A percentile compares a stretch with the other conserved stretches of the same genome.
Conservation (phyloP, 2,113 vertebrate species). For the Toxotes chatareus region DNA sequence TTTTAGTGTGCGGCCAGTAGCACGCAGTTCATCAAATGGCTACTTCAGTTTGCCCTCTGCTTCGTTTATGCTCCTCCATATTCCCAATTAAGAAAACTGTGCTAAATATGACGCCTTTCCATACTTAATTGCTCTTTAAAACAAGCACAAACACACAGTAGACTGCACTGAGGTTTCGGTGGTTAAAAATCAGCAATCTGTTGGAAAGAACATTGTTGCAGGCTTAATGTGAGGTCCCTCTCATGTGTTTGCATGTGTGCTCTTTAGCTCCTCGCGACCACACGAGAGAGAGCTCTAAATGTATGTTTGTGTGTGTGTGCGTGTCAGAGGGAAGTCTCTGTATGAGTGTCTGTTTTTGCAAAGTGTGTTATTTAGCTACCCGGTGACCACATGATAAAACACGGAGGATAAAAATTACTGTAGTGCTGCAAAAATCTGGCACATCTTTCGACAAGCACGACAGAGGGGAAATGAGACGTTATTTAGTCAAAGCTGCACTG, state of each 20-base stretch:
- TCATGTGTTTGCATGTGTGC: slow-evolving; percentile 62
- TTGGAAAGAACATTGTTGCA: slow-evolving; percentile 57
- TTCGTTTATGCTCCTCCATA: slow-evolving; percentile 42
- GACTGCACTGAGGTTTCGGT: slow-evolving; percentile 58
- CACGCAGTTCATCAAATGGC: slow-evolving; percentile 29
- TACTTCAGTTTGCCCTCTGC: slow-evolving; percentile 25
- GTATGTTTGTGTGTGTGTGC: slow-evolving; percentile 48
- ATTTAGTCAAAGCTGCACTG: slow-evolving; percentile 15
- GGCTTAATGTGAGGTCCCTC: slow-evolving; percentile 79
- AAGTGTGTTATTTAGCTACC: slow-evolving; percentile 62
- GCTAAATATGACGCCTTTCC: slow-evolving; percentile 54
- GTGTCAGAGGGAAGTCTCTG: slow-evolving; percentile 17
- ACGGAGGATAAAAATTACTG: slow-evolving; percentile 24
- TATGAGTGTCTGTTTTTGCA: slow-evolving; percentile 53
- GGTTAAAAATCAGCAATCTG: slow-evolving; percentile 69
- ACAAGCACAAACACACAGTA: slow-evolving; percentile 73
- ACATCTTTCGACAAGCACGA: slow-evolving; percentile 17
- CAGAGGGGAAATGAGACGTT: slow-evolving; percentile 27
- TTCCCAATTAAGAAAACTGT: slow-evolving; percentile 42
- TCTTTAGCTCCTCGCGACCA: slow-evolving; percentile 56
- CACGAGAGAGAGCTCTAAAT: slow-evolving; percentile 55
- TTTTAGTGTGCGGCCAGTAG: neutral
- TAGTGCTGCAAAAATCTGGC: slow-evolving; percentile 10
- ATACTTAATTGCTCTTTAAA: slow-evolving; percentile 73
- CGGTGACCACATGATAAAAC: slow-evolving; percentile 56